phyloP scores from a whole-genome alignment of 2,113 vertebrate genomes.

The Saimiri boliviensis region DNA sequence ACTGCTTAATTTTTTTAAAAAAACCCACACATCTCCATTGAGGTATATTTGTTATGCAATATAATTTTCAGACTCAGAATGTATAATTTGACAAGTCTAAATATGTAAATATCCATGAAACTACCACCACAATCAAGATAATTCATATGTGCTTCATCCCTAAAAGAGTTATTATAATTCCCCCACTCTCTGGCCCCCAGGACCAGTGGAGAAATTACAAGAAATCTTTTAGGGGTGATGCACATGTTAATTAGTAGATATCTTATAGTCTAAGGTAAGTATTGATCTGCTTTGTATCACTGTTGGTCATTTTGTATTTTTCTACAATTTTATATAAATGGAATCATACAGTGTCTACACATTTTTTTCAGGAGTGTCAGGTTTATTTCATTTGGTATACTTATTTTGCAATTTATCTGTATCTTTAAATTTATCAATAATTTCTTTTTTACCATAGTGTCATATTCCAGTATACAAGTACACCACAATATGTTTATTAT shows the following conservation, averaged over 20 bases:
- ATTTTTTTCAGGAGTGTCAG: not conserved
- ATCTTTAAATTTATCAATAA: not conserved
- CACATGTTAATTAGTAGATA: too few relatives aligned
- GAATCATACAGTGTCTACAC: not conserved
- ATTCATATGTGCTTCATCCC: not conserved
- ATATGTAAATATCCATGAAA: not conserved
- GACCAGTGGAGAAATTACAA: too few relatives aligned
- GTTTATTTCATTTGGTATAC: not conserved
- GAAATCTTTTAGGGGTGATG: too few relatives aligned
- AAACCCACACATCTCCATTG: not conserved
- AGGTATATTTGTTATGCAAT: not conserved
- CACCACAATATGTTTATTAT: not conserved
- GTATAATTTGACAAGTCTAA: not conserved
- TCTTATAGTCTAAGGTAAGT: not conserved
- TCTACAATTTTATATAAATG: not conserved
- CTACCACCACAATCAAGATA: not conserved
- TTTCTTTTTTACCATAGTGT: not conserved
- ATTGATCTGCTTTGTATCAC: not conserved
- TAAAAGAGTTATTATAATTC: not conserved
- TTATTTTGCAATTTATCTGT: not conserved
- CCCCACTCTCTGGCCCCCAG: not conserved
- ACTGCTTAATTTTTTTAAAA: not conserved
- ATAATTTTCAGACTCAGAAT: not conserved
- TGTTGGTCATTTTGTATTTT: not conserved
- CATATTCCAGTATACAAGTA: not conserved